Conservation (phyloP, 2,113 vertebrate species). For the Myocastor coypus region DNA sequence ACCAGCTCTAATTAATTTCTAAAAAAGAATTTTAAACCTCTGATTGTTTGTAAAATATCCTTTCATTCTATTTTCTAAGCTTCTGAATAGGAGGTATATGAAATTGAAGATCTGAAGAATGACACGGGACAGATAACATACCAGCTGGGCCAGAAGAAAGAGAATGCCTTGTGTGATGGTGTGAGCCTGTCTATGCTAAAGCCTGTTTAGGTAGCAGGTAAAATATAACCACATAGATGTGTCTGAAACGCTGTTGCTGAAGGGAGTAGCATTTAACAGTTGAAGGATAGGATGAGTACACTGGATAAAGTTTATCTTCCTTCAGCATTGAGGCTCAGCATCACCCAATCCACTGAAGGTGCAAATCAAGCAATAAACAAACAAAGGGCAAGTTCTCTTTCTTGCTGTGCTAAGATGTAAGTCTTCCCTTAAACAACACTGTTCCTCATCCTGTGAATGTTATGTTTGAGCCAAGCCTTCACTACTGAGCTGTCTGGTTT, state of each 20-base stretch:
- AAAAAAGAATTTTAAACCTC: too few relatives aligned
- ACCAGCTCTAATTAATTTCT: too few relatives aligned
- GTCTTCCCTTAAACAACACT: neutral
- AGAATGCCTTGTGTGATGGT: neutral
- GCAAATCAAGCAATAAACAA: neutral
- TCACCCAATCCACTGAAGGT: neutral
- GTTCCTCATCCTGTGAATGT: neutral
- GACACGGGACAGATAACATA: neutral
- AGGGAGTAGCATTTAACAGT: neutral
- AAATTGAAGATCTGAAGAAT: neutral
- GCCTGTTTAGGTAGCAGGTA: neutral
- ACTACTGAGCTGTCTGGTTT: neutral
- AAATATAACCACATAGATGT: neutral
- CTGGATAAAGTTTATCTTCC: too few relatives aligned
- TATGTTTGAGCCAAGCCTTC: neutral
- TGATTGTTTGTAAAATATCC: neutral
- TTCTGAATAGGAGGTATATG: neutral
- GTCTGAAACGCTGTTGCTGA: neutral
- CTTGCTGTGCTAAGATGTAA: neutral
- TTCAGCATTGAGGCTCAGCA: neutral
- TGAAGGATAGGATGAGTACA: neutral
- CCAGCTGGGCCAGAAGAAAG: neutral
- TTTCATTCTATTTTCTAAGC: neutral
- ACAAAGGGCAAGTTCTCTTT: neutral
- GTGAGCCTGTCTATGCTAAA: neutral